These are phyloP conservation scores for Pteruthius melanotis DNA, from an alignment of 2,113 vertebrate genomes.

Conservation along the genomic window DNA sequence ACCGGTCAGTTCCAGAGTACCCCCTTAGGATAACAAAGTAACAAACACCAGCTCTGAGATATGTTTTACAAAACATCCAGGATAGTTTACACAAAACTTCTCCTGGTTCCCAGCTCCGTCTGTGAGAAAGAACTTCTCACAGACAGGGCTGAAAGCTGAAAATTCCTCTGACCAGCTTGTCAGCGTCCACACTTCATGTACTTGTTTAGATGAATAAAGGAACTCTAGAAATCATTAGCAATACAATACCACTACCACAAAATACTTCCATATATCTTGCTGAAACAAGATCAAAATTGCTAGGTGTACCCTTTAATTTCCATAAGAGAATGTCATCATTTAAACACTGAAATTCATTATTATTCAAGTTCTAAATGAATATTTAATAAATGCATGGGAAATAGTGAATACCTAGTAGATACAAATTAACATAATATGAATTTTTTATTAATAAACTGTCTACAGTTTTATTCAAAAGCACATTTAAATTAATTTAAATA, in stretches of 20 bases:
- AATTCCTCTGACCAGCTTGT: no score
- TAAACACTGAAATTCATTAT: neutral
- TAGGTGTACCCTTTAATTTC: neutral
- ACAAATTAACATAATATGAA: neutral
- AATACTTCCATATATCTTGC: neutral
- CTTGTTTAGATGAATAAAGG: neutral
- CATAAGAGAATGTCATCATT: neutral
- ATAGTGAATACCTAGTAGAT: neutral
- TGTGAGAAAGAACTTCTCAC: no score
- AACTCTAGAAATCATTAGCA: neutral
- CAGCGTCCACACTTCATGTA: no score
- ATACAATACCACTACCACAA: neutral
- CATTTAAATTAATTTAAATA: neutral
- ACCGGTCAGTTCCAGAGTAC: no score
- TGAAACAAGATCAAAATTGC: neutral
- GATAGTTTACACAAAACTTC: no score
- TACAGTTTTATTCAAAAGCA: neutral
- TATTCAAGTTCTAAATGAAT: neutral
- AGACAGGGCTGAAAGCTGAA: no score
- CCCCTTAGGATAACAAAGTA: no score
- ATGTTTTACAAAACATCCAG: no score
- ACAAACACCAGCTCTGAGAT: no score
- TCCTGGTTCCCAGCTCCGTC: no score
- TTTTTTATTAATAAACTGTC: neutral
- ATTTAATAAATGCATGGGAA: neutral